Percentiles rank a stretch among this genome's conserved stretches.
These are phyloP conservation scores for Tinea pellionella DNA, from an alignment of 2,888 invertebrate genomes.

Conservation along the genomic window DNA sequence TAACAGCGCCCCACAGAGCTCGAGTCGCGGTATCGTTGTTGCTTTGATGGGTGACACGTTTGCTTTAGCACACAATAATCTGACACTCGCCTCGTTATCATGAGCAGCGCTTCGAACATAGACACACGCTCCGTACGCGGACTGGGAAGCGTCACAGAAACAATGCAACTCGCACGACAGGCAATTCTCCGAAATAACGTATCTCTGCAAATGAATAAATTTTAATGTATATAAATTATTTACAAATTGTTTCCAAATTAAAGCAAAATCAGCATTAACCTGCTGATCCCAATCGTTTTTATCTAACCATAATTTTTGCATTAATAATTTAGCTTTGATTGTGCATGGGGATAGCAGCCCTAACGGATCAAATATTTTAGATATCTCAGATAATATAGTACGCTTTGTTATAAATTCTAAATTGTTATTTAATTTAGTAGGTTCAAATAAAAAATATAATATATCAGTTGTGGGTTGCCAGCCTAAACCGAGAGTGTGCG, in stretches of 20 bases:
- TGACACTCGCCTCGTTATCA: slow-evolving; percentile 8
- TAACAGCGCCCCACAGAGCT: slow-evolving; percentile 15
- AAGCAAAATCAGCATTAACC: background rate
- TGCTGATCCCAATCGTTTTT: slow-evolving; percentile 6
- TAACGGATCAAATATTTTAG: slow-evolving; percentile 23
- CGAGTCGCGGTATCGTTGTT: slow-evolving; percentile 13
- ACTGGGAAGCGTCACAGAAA: slow-evolving; percentile 16
- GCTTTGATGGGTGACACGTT: slow-evolving; percentile 16
- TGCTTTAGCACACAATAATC: slow-evolving; percentile 16
- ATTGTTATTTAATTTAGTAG: background rate
- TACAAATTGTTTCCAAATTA: background rate
- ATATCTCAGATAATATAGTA: slow-evolving; percentile 19
- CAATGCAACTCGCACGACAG: slow-evolving; percentile 13
- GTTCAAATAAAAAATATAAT: background rate
- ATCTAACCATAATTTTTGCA: slow-evolving; percentile 14
- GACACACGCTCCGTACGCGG: slow-evolving; percentile 16
- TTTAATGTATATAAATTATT: slow-evolving; percentile 7
- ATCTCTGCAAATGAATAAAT: background rate
- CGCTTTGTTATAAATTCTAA: slow-evolving; percentile 22
- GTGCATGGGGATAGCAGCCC: slow-evolving; percentile 20
- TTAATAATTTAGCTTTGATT: slow-evolving; percentile 8
- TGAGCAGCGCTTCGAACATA: slow-evolving; percentile 11
- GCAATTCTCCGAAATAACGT: background rate
- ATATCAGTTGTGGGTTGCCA: background rate
- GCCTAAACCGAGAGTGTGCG: background rate